Conservation (phyloP, 2,113 vertebrate genomes). For the Malurus melanocephalus region DNA sequence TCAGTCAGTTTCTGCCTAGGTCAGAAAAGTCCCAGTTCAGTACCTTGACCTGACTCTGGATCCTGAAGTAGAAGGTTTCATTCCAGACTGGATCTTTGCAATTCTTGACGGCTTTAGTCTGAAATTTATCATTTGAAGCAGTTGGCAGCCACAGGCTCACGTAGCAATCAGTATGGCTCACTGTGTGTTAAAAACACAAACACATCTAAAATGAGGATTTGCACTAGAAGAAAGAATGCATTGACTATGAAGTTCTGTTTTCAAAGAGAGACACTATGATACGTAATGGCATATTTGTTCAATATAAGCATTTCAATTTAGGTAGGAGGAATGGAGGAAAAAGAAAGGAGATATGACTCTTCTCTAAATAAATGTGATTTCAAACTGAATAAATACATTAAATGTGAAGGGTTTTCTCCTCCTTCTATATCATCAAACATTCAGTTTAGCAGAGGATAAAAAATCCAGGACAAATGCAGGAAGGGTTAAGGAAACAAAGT, state of each 20-base stretch:
- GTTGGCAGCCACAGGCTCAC: conserved; percentile 82
- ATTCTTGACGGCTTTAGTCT: conserved; percentile 75
- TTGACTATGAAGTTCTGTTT: not conserved
- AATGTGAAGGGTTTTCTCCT: not conserved
- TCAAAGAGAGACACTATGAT: not conserved
- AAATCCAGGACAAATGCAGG: not conserved
- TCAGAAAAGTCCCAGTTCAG: not conserved
- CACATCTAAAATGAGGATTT: not conserved
- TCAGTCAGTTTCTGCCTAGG: not conserved
- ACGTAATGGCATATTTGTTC: not conserved
- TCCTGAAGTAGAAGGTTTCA: conserved; percentile 81
- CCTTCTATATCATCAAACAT: not conserved
- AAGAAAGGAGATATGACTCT: not conserved
- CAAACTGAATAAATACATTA: not conserved
- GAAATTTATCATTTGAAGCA: conserved; percentile 60
- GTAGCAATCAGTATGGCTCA: conserved; percentile 80
- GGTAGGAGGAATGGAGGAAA: not conserved
- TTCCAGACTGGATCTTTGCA: conserved; percentile 82
- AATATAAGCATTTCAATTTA: not conserved
- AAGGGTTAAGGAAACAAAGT: not conserved
- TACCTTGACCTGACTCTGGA: conserved; percentile 82
- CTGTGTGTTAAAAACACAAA: conserved; percentile 37
- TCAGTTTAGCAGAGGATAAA: not conserved
- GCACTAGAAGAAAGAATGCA: not conserved
- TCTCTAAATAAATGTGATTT: not conserved